Base-by-base conservation (phyloP, 2,888 invertebrate species). In the Chrysina gloriosa region DNA sequence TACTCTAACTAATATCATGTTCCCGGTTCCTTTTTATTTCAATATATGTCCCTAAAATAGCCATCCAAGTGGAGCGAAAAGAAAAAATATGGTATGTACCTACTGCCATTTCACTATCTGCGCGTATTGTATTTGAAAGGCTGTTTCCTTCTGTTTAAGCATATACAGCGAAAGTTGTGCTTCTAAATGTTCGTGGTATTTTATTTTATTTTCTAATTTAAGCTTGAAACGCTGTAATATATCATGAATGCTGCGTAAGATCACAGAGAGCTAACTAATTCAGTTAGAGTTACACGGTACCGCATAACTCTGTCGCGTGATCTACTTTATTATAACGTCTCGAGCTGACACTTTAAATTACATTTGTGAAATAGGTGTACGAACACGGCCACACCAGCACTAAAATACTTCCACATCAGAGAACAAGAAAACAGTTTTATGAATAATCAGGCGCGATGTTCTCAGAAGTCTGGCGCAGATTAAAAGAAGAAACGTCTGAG, bases 401-500 rank as follows among this genome's bases (percentile, higher is more conserved):
- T 42, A 25, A 58, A 58, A 58, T 58, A 58, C 27, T 27, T 61
- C 27, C 16, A 61, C 58, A 45, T 4, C 42, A 42, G 42, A 16
- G 42, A 61, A 39, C 58, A 61, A 61, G 56, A 61, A 42, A 61
- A 61, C 42, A 23, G 42, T 42, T 61, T 39, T 61, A 42, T 42
- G 58, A 61, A 61, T 39, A 61, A 27, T 25, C 58, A 39, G 27
- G 42, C 58, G 58, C 27, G 58, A 52, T 61, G 42, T 61, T 42
- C 58, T 61, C 42, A 61, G 58, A 39, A 61, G 29, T 61, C 58
- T 16, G 29, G 14, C 42, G 16, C 11, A 42, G 45, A 61, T 29
- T 42, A 42, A 42, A 9, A 14, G 42, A n/a, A 42, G 29, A 42
- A 61, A 25, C 16, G 16, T 61, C 11, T 27, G 14, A 23, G 42